phyloP scores from a whole-genome alignment of 2,888 invertebrate species.

The Rosalia funebris region DNA sequence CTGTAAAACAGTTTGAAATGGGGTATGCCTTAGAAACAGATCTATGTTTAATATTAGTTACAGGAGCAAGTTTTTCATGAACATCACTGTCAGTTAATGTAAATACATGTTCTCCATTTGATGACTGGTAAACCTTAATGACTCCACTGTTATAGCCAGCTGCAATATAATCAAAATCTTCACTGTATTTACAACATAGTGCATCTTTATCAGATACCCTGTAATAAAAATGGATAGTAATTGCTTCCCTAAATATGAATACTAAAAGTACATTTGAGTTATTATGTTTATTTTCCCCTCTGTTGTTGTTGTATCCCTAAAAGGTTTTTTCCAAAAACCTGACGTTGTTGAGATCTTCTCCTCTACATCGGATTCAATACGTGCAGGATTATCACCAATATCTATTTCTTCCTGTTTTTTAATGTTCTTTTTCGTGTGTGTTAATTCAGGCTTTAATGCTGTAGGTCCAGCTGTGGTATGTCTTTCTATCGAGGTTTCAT shows the following conservation, averaged over 20 bases:
- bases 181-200: slow-evolving; percentile 65
- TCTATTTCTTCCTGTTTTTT: background rate
- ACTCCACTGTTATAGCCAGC: slow-evolving; percentile 72
- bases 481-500: slow-evolving; percentile 8
- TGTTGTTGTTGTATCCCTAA: slow-evolving; percentile 47
- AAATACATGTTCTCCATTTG: slow-evolving; percentile 64
- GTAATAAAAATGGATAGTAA: slow-evolving; percentile 3
- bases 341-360: background rate
- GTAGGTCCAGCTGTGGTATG: slow-evolving; percentile 26
- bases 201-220: slow-evolving; percentile 46
- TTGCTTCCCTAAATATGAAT: slow-evolving; percentile 3
- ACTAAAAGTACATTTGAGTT: slow-evolving; percentile 47
- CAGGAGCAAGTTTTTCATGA: slow-evolving; percentile 65
- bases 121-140: slow-evolving; percentile 68
- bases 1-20: slow-evolving; percentile 68
- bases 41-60: slow-evolving; percentile 71
- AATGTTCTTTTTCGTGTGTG: background rate
- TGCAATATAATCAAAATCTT: slow-evolving; percentile 69
- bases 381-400: too few relatives aligned
- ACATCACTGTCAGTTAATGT: slow-evolving; percentile 65
- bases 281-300: slow-evolving; percentile 51
- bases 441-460: background rate
- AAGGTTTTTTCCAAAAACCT: slow-evolving; percentile 32
- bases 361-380: background rate
- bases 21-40: slow-evolving; percentile 70